Conservation (phyloP, 2,113 vertebrate genomes). For the Psilopogon haemacephalus region DNA sequence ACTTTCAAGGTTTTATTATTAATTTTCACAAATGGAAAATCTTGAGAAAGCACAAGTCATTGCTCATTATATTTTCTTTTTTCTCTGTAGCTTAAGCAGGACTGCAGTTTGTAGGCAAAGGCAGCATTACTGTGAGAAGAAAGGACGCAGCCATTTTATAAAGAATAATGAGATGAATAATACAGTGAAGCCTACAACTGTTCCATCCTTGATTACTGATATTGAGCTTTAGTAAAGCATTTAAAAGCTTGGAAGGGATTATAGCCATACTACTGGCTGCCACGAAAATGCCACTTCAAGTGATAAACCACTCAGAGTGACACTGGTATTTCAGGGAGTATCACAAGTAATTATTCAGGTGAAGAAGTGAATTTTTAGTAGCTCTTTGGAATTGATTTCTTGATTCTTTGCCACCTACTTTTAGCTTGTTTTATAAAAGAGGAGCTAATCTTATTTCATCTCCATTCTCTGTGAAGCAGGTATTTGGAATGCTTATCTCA, state of each 20-base stretch:
- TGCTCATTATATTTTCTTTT: not conserved
- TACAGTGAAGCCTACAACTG: not conserved
- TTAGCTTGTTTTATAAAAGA: not conserved
- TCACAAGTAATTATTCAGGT: slow-evolving; percentile 31
- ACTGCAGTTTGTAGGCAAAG: not conserved
- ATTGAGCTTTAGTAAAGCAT: slow-evolving; percentile 39
- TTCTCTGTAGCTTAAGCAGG: not conserved
- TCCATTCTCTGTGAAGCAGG: not conserved
- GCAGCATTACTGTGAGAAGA: slow-evolving; percentile 4
- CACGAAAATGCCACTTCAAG: slow-evolving; percentile 24
- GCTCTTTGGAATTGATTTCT: not conserved
- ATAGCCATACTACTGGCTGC: not conserved
- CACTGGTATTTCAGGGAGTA: slow-evolving; percentile 7
- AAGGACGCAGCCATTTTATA: slow-evolving; percentile 7
- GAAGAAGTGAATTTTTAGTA: slow-evolving; percentile 1
- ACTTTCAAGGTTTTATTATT: not conserved
- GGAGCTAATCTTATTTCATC: not conserved
- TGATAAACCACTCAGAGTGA: slow-evolving; percentile 19
- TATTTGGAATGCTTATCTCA: not conserved
- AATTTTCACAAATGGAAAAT: not conserved
- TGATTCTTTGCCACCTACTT: not conserved
- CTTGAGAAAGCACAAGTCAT: not conserved
- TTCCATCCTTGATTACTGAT: slow-evolving; percentile 24
- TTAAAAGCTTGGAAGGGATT: slow-evolving; percentile 32
- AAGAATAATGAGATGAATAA: slow-evolving; percentile 8